Conservation (phyloP, 2,797 vertebrate genomes). For the Cuniculus paca region DNA sequence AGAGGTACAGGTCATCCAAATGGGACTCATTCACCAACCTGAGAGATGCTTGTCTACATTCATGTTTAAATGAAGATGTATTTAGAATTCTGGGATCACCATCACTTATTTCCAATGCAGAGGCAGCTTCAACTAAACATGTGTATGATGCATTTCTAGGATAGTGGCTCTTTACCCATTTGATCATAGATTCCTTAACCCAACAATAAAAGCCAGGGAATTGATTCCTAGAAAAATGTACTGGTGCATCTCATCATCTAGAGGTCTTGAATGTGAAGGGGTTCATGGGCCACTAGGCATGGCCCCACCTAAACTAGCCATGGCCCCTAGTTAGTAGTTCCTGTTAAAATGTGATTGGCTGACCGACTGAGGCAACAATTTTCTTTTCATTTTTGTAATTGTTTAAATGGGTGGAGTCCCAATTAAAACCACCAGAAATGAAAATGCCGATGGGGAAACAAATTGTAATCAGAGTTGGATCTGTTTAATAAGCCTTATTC, state of each 20-base stretch:
- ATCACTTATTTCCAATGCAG: background rate
- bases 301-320: background rate
- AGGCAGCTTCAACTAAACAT: background rate
- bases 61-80: background rate
- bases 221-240: background rate
- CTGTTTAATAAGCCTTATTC: conserved; percentile 7
- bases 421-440: background rate
- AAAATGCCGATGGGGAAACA: conserved; percentile 24
- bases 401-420: background rate
- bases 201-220: background rate
- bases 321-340: background rate
- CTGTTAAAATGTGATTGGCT: background rate
- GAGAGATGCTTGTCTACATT: background rate
- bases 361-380: background rate
- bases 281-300: background rate
- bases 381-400: background rate
- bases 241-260: accelerated
- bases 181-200: background rate
- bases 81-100: background rate
- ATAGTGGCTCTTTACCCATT: background rate
- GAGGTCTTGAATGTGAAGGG: background rate
- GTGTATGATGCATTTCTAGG: background rate
- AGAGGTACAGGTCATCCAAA: background rate
- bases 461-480: background rate
- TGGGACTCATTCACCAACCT: background rate